Conservation (phyloP, 2,888 invertebrate genomes). For the Lasioglossum leucozonium region DNA sequence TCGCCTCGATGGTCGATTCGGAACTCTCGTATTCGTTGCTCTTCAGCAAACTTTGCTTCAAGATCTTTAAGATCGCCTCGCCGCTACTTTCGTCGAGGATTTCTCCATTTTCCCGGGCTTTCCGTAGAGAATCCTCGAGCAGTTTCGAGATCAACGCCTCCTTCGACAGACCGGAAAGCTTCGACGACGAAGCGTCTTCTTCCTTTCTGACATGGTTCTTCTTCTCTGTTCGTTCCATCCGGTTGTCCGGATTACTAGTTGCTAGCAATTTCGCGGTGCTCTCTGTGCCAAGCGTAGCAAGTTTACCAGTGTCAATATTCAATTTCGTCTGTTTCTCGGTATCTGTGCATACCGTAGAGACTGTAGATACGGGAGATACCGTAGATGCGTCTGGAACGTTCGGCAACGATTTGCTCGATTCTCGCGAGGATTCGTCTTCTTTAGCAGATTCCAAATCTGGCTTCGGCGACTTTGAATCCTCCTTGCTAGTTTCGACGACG, state of each 20-base stretch:
- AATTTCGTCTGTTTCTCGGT: slow-evolving; percentile 42
- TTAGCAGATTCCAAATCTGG: neutral
- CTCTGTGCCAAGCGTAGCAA: neutral
- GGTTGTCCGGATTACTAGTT: slow-evolving; percentile 6
- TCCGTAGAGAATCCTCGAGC: slow-evolving; percentile 80
- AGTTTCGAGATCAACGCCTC: slow-evolving; percentile 81
- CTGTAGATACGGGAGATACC: neutral
- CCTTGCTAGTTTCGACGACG: slow-evolving; percentile 73
- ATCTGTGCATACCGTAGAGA: neutral
- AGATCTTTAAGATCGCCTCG: slow-evolving; percentile 81
- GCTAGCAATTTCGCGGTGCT: slow-evolving; percentile 19
- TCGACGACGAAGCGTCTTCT: slow-evolving; percentile 38
- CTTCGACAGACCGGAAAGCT: slow-evolving; percentile 69
- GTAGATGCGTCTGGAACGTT: neutral
- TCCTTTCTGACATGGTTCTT: slow-evolving; percentile 43
- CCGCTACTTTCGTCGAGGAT: slow-evolving; percentile 81
- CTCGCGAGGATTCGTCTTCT: slow-evolving; percentile 4
- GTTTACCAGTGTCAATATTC: slow-evolving; percentile 28
- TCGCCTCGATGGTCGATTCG: slow-evolving; percentile 75
- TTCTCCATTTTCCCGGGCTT: slow-evolving; percentile 81
- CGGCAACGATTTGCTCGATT: neutral
- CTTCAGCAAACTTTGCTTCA: slow-evolving; percentile 82
- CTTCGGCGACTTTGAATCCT: slow-evolving; percentile 15
- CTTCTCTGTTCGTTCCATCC: slow-evolving; percentile 33
- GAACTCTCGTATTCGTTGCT: slow-evolving; percentile 79